Evolutionary conservation across 53 echinoderm and acorn worm species (phyloP).

Genomic region (Arbacia lixula): DNA sequence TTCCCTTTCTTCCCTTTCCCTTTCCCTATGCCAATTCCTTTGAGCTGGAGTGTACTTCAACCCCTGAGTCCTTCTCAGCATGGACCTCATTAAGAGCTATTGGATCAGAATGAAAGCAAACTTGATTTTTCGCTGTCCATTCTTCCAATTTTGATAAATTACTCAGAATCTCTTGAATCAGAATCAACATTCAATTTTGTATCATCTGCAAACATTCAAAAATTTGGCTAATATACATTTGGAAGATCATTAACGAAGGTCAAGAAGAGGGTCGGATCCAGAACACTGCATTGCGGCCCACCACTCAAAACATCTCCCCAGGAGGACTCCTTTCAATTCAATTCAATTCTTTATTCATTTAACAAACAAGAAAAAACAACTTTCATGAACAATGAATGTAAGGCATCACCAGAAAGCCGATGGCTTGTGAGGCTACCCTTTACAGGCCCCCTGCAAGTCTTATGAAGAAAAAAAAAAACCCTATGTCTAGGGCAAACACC

Average conservation of each 20-base stretch:
- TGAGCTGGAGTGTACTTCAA: too few species aligned
- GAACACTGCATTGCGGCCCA: neutral
- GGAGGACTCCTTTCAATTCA: neutral
- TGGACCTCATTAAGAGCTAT: too few species aligned
- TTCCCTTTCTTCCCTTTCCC: too few species aligned
- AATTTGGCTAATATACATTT: neutral
- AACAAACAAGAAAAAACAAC: too few species aligned
- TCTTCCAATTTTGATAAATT: neutral
- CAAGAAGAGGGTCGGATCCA: neutral
- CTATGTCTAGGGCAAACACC: too few species aligned
- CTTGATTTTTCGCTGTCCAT: neutral
- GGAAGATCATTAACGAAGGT: neutral
- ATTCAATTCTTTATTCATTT: neutral
- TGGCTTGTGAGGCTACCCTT: too few species aligned
- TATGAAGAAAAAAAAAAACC: too few species aligned
- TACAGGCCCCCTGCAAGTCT: too few species aligned
- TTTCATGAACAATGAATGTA: too few species aligned
- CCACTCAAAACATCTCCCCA: neutral
- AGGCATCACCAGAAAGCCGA: too few species aligned
- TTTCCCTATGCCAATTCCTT: too few species aligned
- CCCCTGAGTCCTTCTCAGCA: too few species aligned
- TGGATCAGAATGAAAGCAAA: neutral
- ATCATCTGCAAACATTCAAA: neutral
- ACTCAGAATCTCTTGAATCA: neutral
- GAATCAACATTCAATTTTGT: neutral